phyloP scores from a whole-genome alignment of 2,113 vertebrate species.

The Brachypodius melanocephalos region DNA sequence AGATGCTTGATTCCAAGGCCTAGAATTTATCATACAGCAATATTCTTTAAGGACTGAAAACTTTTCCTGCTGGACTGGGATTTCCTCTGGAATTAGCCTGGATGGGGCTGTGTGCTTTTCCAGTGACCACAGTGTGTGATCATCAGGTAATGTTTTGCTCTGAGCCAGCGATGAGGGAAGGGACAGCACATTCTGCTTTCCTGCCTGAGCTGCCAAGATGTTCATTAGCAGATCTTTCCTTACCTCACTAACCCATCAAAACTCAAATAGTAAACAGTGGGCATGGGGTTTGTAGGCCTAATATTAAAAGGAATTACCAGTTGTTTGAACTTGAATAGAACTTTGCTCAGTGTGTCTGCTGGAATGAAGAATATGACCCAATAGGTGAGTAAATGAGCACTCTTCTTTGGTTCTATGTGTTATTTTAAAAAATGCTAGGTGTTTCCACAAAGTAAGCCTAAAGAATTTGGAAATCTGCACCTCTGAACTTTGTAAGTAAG shows the following conservation, averaged over 20 bases:
- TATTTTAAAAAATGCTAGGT: background rate
- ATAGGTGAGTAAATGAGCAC: background rate
- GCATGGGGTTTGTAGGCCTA: background rate
- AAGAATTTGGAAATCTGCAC: background rate
- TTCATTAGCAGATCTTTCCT: background rate
- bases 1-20: background rate
- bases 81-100: background rate
- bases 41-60: background rate
- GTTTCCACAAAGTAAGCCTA: background rate
- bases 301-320: background rate
- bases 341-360: background rate
- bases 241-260: background rate
- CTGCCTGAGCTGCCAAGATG: background rate
- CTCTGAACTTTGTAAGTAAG: background rate
- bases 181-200: background rate
- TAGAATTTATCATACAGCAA: background rate
- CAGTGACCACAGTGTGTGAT: rapidly evolving
- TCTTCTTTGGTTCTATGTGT: background rate
- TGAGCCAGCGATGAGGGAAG: background rate
- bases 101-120: background rate
- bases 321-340: background rate
- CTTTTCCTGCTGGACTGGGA: background rate
- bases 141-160: rapidly evolving
- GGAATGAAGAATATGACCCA: background rate
- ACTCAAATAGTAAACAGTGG: background rate